Conservation (phyloP, 2,113 vertebrate species). For the Mirounga angustirostris region DNA sequence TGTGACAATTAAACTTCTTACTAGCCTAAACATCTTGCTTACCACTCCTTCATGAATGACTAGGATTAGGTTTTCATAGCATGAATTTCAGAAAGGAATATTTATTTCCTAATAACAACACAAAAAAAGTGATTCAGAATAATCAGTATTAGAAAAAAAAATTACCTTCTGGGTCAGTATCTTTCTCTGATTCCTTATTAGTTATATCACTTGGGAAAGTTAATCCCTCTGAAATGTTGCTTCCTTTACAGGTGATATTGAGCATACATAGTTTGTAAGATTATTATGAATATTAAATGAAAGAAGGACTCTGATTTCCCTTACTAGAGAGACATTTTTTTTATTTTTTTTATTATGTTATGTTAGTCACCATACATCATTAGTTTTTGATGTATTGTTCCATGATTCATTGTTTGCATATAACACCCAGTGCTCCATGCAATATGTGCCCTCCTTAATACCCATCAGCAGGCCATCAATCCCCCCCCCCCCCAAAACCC, state of each 20-base stretch:
- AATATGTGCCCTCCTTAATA: too few relatives aligned
- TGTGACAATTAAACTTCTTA: constrained; percentile 4
- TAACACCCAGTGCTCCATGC: too few relatives aligned
- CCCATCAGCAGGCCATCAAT: too few relatives aligned
- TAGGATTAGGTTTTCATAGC: not conserved
- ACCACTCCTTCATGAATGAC: not conserved
- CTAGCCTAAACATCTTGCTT: constrained; percentile 1
- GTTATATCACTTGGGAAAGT: not conserved
- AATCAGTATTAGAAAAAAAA: constrained; percentile 45
- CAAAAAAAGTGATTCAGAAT: constrained; percentile 1
- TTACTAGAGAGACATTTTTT: not conserved
- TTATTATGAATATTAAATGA: not conserved
- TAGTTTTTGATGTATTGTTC: too few relatives aligned
- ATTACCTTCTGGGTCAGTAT: not conserved
- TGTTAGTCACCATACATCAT: too few relatives aligned
- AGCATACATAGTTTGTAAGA: not conserved
- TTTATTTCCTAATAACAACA: not conserved
- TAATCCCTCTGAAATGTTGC: not conserved
- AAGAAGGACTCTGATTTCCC: not conserved
- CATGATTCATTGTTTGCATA: too few relatives aligned
- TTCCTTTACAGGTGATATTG: not conserved
- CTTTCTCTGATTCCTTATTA: not conserved
- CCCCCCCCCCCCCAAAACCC: too few relatives aligned
- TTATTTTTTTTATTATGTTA: too few relatives aligned
- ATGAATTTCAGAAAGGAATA: constrained; percentile 26